Evolutionary conservation across 2,888 invertebrate species (phyloP).

Genomic region (Blastobasis adustella): DNA sequence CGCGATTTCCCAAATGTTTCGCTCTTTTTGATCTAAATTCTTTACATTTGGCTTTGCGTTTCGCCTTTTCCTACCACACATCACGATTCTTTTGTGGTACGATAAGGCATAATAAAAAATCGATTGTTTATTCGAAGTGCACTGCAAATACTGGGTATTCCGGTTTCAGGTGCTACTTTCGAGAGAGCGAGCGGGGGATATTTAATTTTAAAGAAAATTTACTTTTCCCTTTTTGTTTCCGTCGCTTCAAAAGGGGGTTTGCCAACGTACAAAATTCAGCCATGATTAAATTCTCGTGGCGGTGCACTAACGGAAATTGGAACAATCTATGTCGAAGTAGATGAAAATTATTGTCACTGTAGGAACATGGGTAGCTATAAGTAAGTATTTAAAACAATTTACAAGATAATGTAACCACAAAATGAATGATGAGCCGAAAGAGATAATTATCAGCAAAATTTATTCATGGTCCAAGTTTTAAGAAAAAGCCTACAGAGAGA

Average conservation of each 20-base stretch:
- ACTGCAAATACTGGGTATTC: slow-evolving; percentile 21
- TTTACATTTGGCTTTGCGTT: slow-evolving; percentile 56
- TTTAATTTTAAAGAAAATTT: slow-evolving; percentile 12
- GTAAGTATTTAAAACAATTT: background rate
- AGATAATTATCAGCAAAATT: slow-evolving; percentile 29
- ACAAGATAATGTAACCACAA: background rate
- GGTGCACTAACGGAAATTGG: no score
- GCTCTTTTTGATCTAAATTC: slow-evolving; percentile 66
- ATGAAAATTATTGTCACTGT: no score
- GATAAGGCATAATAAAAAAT: slow-evolving; percentile 50
- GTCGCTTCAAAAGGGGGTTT: background rate
- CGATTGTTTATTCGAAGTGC: slow-evolving; percentile 37
- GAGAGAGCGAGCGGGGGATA: slow-evolving; percentile 6
- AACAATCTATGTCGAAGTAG: no score
- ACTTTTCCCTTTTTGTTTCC: background rate
- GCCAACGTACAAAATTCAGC: no score
- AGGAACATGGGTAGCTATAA: no score
- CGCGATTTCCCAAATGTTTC: slow-evolving; percentile 64
- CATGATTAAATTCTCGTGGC: no score
- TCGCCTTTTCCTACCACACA: slow-evolving; percentile 54
- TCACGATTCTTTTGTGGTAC: slow-evolving; percentile 57
- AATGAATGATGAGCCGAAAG: background rate
- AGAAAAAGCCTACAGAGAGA: slow-evolving; percentile 45
- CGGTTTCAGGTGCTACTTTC: slow-evolving; percentile 12
- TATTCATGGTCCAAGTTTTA: slow-evolving; percentile 37